A percentile compares a stretch with the other conserved stretches of the same genome.
Conservation (phyloP, 2,797 vertebrate species). For the Sebastes minor region DNA sequence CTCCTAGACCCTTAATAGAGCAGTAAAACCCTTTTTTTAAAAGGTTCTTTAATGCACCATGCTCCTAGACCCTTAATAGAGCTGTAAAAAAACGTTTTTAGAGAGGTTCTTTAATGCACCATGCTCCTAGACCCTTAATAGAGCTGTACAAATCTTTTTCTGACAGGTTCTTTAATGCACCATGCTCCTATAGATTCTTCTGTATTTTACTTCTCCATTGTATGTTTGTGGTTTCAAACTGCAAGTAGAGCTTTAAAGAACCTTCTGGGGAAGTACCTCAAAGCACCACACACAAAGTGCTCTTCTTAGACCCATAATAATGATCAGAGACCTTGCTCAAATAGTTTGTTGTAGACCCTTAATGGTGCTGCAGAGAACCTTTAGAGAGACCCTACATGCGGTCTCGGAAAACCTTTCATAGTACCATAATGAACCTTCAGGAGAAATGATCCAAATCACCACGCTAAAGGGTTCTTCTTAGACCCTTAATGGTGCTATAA, state of each 20-base stretch:
- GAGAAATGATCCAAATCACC: background rate
- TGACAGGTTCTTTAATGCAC: too few relatives aligned
- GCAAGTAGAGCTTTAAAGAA: background rate
- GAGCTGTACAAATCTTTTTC: too few relatives aligned
- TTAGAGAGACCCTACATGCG: background rate
- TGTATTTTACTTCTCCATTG: background rate
- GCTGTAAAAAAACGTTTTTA: accelerated
- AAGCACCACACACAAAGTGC: background rate
- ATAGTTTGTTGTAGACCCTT: background rate
- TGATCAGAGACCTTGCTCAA: background rate
- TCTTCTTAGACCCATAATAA: background rate
- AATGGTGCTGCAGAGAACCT: background rate
- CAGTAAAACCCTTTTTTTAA: accelerated
- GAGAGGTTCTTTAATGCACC: too few relatives aligned
- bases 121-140: too few relatives aligned
- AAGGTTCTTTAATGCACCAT: too few relatives aligned
- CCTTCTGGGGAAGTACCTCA: background rate
- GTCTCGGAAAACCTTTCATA: background rate
- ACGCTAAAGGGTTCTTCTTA: background rate
- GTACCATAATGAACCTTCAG: background rate
- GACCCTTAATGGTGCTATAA: background rate
- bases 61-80: too few relatives aligned
- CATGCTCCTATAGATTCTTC: too few relatives aligned
- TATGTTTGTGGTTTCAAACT: background rate
- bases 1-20: too few relatives aligned